Evolutionary conservation across 2,113 vertebrate species (phyloP), one percentile per base, ranked within the genome.

Genomic region (Piprites chloris): DNA sequence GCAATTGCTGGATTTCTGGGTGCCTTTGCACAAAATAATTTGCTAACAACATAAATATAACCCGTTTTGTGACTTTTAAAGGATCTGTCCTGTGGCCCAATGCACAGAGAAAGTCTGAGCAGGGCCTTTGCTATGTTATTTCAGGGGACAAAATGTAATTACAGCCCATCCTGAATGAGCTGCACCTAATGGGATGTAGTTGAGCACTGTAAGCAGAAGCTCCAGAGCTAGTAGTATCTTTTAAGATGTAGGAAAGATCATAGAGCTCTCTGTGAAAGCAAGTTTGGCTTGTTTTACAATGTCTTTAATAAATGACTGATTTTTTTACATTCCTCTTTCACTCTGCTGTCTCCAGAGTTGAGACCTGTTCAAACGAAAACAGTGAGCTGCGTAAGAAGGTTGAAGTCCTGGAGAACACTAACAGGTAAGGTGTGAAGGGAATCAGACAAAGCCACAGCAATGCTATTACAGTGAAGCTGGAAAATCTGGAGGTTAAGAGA

Each of bases 291-390:
- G 39, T 32, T 85, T 84, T 75, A 35, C 28, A 35, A 9, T 61
- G 11, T 19, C 15, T 61, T 71, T 56, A 62, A 62, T 53, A 59
- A 75, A 52, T 65, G 32, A 46, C 27, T 49, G 33, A 11, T 41
- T 33, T 61, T 80, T 92, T 85, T 39, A 24, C 10, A 6, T 79
- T 88, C 46, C 17, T 73, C 13, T 65, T 82, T 83, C 42, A 15
- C 61, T 53, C 66, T 97, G 17, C 41, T 66, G 41, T 55, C 35
- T 83, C n/a, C 75, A 99, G 99, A 98, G 99, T 99, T 96, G 99
- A 99, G 97, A 99, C 98, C 32, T 99, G 99, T 96, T 99, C 99
- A 77, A 99, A 98, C 13, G 99, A 99, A 97, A 99, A 99, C 95
- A 97, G 95, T 62, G 99, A 99, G 91, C 98, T 99, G 59, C 98